Conservation (phyloP, 2,113 vertebrate species). For the Anolis sagrei region DNA sequence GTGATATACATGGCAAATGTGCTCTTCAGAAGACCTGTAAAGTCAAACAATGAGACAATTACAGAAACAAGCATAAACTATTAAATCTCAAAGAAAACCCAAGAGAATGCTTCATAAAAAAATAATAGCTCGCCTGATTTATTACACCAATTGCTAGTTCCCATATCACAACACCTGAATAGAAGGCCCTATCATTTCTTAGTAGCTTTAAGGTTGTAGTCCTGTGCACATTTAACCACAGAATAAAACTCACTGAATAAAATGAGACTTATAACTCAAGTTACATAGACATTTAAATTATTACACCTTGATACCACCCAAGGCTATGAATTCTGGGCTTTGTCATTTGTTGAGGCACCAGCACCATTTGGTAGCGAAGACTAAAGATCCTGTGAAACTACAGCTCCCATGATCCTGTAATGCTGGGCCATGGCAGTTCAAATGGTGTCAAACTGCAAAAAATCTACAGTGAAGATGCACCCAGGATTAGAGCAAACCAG, state of each 20-base stretch:
- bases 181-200: neutral
- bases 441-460: too few relatives aligned
- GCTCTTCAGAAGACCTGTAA: conserved; percentile 84
- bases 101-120: neutral
- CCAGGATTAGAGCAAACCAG: neutral
- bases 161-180: neutral
- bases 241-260: neutral
- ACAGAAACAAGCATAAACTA: neutral
- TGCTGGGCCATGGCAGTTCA: too few relatives aligned
- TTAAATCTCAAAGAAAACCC: neutral
- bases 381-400: too few relatives aligned
- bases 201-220: neutral
- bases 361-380: too few relatives aligned
- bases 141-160: neutral
- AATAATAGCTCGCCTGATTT: too few relatives aligned
- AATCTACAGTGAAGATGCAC: too few relatives aligned
- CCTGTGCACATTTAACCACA: neutral
- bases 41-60: fast-evolving
- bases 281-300: too few relatives aligned
- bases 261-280: neutral
- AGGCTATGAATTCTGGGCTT: too few relatives aligned
- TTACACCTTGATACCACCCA: too few relatives aligned
- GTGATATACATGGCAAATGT: conserved; percentile 82
- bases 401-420: too few relatives aligned
- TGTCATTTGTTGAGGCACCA: too few relatives aligned